These are phyloP conservation scores for Amphipoea oculea DNA, from an alignment of 2,888 invertebrate species.

Conservation along the genomic window DNA sequence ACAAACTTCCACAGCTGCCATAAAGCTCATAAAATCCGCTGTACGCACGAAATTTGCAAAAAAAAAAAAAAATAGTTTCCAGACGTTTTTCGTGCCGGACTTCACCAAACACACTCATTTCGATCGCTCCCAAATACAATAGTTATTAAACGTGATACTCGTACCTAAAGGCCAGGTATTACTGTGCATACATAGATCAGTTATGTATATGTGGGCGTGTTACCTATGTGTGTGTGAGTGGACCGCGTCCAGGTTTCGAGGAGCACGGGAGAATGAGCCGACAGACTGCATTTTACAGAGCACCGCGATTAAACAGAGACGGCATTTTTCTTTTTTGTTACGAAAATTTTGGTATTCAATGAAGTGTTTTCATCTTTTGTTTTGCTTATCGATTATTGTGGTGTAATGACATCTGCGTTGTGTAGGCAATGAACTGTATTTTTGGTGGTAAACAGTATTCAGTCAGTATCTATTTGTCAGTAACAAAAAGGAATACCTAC, in stretches of 20 bases:
- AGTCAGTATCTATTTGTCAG: neutral
- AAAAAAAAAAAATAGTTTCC: slow-evolving; percentile 67
- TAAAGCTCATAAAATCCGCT: slow-evolving; percentile 52
- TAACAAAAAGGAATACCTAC: neutral
- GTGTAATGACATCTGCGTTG: neutral
- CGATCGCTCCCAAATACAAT: slow-evolving; percentile 90
- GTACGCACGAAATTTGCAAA: slow-evolving; percentile 37
- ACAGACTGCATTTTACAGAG: slow-evolving; percentile 79
- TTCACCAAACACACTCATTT: slow-evolving; percentile 83
- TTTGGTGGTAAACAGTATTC: neutral
- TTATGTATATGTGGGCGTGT: slow-evolving; percentile 65
- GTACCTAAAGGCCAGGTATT: slow-evolving; percentile 79
- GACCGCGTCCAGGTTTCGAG: slow-evolving; percentile 87
- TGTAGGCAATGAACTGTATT: neutral
- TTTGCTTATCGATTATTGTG: slow-evolving; percentile 11
- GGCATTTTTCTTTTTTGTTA: slow-evolving; percentile 46
- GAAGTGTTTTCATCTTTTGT: neutral
- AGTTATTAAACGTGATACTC: slow-evolving; percentile 87
- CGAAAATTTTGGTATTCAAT: slow-evolving; percentile 7
- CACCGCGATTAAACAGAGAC: slow-evolving; percentile 61
- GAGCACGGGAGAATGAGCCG: slow-evolving; percentile 82
- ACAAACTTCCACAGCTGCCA: slow-evolving; percentile 32
- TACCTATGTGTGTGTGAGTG: slow-evolving; percentile 81
- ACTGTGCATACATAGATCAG: slow-evolving; percentile 65
- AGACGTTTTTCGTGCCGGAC: slow-evolving; percentile 81